Evolutionary conservation across 1,140 invertebrate genomes (phyloP), one percentile per base, ranked within the genome.

Genomic region (Leucophenga varia): DNA sequence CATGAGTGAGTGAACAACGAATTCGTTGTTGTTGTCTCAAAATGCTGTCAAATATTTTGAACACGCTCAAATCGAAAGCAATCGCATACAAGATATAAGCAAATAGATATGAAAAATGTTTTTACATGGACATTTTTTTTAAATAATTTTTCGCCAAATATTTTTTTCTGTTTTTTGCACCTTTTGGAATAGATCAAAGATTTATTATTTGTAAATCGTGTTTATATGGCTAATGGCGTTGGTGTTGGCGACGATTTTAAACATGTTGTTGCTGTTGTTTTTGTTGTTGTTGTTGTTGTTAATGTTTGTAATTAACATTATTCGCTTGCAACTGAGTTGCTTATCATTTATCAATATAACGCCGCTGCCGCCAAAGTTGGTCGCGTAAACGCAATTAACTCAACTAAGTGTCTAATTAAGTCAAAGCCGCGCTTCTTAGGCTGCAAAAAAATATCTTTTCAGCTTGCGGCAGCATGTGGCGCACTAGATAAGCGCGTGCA

Each of bases 21-120:
- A 37, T 8, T 17, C 3, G 6, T 37, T 64, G 61, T 65, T 65
- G 61, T 65, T 65, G 63, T 67, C 63, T 67, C 63, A 67, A 67
- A 67, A 59, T 55, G 64, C 63, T 67, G 63, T 65, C 63, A 65
- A 65, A 65, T n/a, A n/a, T n/a, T n/a, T n/a, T n/a, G n/a, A n/a
- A n/a, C n/a, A 65, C 57, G 63, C 59, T 55, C 5, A 25, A 25
- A 25, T 6, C 22, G 5, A 25, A 25, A 25, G 22, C 5, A 25
- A 25, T 25, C 22, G n/a, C n/a, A n/a, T n/a, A 25, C 5, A 5
- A 25, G 22, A 25, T 25, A 25, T 25, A 10, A 5, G 10, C 22
- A 25, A 25, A 25, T 25, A 25, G 22, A 25, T 25, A 25, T 25
- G 5, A 10, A 25, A 25, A 25, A 25, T 25, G 22, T 10, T 25